Conservation (phyloP, 2,113 vertebrate species). For the Gymnarchus niloticus region DNA sequence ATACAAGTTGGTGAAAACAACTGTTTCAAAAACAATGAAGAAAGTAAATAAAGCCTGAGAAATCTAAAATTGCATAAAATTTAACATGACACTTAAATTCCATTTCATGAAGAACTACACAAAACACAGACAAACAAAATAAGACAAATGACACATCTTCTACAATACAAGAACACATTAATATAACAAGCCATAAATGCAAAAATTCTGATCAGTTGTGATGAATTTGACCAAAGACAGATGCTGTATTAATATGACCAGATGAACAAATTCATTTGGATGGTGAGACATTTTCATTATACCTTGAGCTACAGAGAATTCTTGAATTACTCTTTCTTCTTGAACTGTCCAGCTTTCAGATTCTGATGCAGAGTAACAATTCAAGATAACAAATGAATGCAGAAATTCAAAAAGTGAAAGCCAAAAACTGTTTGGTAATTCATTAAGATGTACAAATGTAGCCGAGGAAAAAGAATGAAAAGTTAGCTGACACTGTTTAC, state of each 20-base stretch:
- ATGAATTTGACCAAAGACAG: constrained; percentile 10
- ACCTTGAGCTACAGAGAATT: constrained; percentile 51
- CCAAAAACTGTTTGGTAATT: background rate
- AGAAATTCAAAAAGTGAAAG: background rate
- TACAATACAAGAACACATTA: constrained; percentile 3
- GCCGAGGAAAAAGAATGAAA: background rate
- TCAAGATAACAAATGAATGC: constrained; percentile 28
- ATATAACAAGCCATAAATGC: background rate
- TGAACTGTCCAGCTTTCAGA: constrained; percentile 47
- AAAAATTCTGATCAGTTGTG: background rate
- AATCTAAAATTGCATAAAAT: background rate
- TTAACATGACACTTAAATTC: background rate
- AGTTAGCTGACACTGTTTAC: background rate
- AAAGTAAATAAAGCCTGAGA: background rate
- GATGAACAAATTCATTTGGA: constrained; percentile 13
- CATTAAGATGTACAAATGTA: background rate
- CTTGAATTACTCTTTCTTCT: constrained; percentile 49
- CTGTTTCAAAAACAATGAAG: background rate
- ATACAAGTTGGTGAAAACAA: background rate
- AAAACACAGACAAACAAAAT: constrained; percentile 15
- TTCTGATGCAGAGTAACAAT: constrained; percentile 47
- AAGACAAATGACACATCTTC: background rate
- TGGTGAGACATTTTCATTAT: constrained; percentile 30
- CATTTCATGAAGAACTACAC: background rate
- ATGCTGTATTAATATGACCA: constrained; percentile 31